These are phyloP conservation scores for Cassiopea andromeda DNA, from an alignment of 30 jellyfish, hydroid and myxozoan genomes.

Conservation along the genomic window DNA sequence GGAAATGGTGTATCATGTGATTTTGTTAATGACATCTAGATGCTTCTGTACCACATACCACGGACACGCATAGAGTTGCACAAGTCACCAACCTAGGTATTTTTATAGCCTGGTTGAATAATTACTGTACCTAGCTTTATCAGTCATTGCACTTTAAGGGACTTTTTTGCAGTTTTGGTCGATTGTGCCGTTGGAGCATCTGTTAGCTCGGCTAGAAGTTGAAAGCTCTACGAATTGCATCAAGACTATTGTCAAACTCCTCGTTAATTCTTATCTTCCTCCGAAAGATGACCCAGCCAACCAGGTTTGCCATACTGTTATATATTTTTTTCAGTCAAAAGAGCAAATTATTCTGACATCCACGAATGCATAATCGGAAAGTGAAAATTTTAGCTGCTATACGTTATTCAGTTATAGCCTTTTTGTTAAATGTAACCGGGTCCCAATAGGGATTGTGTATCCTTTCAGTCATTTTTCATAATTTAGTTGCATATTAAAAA, in stretches of 20 bases:
- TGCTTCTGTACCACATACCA: too few species aligned
- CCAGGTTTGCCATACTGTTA: background rate
- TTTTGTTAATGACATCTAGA: too few species aligned
- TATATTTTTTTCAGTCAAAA: too few species aligned
- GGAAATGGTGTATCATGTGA: background rate
- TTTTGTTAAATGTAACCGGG: too few species aligned
- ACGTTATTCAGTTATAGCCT: too few species aligned
- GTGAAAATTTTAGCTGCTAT: too few species aligned
- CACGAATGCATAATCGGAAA: background rate
- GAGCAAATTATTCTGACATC: too few species aligned
- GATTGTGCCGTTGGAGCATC: constrained; percentile 43
- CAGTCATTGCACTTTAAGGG: background rate
- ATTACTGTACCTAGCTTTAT: too few species aligned
- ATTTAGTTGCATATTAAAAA: too few species aligned
- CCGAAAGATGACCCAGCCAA: constrained; percentile 33
- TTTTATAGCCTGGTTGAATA: background rate
- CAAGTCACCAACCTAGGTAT: background rate
- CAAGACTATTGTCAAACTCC: constrained; percentile 43
- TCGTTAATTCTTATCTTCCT: constrained; percentile 40
- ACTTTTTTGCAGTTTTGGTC: constrained; percentile 34
- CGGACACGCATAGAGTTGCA: background rate
- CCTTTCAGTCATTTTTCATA: too few species aligned
- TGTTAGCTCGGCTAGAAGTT: constrained; percentile 46
- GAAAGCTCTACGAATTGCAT: constrained; percentile 45
- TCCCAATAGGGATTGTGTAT: too few species aligned